Evolutionary conservation across 2,113 vertebrate species (phyloP).

Genomic region (Lamprologus sp.): DNA sequence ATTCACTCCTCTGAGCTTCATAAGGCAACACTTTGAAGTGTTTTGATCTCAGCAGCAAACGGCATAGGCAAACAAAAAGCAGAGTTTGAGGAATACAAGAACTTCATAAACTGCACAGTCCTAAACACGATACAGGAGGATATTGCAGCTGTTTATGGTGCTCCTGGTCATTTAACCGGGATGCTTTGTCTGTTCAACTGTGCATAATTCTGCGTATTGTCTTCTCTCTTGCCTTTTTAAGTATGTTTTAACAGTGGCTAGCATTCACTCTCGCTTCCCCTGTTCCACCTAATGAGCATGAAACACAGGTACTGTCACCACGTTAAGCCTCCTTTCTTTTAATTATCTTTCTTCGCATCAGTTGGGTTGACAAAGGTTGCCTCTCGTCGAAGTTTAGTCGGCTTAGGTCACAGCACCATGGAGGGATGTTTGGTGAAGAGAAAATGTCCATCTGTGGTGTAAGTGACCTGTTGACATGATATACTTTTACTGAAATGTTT

Average conservation of each 20-base stretch:
- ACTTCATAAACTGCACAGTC: background rate
- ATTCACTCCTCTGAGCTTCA: background rate
- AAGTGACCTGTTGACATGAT: background rate
- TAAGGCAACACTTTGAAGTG: background rate
- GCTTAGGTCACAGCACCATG: background rate
- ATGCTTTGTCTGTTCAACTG: background rate
- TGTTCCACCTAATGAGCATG: conserved; percentile 10
- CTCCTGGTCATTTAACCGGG: background rate
- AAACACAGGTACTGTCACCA: background rate
- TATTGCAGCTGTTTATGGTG: background rate
- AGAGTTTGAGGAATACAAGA: background rate
- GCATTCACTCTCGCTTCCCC: background rate
- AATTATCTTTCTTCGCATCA: background rate
- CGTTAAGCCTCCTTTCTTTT: background rate
- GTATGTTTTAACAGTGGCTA: background rate
- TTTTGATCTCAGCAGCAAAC: background rate
- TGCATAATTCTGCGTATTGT: background rate
- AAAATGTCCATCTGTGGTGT: background rate
- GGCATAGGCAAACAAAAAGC: background rate
- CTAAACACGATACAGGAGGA: background rate
- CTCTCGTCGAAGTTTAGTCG: background rate
- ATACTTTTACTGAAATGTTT: background rate
- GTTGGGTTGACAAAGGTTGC: background rate
- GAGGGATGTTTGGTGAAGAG: background rate
- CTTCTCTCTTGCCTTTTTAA: background rate